Evolutionary conservation across 2,797 vertebrate genomes (phyloP).

Genomic region (Huso huso): DNA sequence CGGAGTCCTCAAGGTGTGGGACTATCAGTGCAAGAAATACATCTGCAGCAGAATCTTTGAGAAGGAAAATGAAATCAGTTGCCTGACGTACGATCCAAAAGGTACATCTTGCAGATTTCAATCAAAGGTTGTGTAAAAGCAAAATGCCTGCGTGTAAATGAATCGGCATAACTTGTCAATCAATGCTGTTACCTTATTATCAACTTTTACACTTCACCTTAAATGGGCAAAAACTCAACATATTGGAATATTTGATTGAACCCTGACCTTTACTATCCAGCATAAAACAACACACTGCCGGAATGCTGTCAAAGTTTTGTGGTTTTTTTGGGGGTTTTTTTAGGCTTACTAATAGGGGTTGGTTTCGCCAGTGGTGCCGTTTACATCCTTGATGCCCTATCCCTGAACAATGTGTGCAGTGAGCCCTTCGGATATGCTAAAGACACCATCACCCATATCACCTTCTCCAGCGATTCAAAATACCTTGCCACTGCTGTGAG

Average conservation of each 20-base stretch:
- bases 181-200: too few relatives aligned
- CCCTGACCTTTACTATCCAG: too few relatives aligned
- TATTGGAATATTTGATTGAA: too few relatives aligned
- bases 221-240: too few relatives aligned
- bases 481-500: conserved; percentile 89
- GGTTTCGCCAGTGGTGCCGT: conserved; percentile 77
- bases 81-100: conserved; percentile 71
- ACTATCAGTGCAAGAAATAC: conserved; percentile 56
- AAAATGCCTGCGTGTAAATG: too few relatives aligned
- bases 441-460: conserved; percentile 66
- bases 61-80: conserved; percentile 56
- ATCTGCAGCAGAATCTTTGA: conserved; percentile 64
- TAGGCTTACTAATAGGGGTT: conserved; percentile 73
- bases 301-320: neutral
- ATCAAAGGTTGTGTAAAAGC: too few relatives aligned
- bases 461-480: conserved; percentile 77
- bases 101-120: conserved; percentile 46
- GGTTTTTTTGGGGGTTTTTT: conserved; percentile 21
- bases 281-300: too few relatives aligned
- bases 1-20: conserved; percentile 77
- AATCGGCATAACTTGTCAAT: too few relatives aligned
- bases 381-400: conserved; percentile 68
- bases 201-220: too few relatives aligned
- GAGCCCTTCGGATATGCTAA: conserved; percentile 60
- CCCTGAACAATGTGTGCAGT: conserved; percentile 55